Evolutionary conservation across 2,888 invertebrate genomes (phyloP), one percentile per base, ranked within the genome.

Genomic region (Ischnus inquisitorius): DNA sequence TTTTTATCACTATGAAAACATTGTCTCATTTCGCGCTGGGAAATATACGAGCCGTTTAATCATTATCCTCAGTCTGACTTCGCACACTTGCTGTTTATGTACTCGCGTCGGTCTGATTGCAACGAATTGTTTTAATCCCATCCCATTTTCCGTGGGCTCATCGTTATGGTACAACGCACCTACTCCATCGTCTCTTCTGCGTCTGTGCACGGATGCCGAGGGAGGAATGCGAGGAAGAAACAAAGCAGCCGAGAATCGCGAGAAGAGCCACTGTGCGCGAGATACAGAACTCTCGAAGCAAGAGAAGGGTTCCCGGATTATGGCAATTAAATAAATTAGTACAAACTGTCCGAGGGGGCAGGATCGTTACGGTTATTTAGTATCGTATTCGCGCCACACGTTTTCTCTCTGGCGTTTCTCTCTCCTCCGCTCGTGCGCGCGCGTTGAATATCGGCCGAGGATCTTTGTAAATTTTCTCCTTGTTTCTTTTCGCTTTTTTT

Each of bases 251-350:
- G 6, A 43, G 54, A 8, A 19, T 43, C 41, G 16, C 41, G 48
- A 68, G 57, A 34, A 19, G 68, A 48, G 43, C 22, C n/a, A 46
- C 16, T 51, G 41, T 19, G 28, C 3, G 48, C 14, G 34, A 64
- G 41, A 54, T 6, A 12, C 51, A 22, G n/a, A 68, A 19, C 28
- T 8, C 16, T 48, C 16, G 19, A 41, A 43, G 34, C 6, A 43
- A 5, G 43, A 10, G 41, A 62, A 78, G 43, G 19, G 41, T 65
- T 64, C 81, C 74, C 48, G 84, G 84, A 84, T 84, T 84, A 84
- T 84, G 65, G 81, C 81, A 81, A 84, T 84, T 81, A 84, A 86
- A 86, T 86, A 86, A 86, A 86, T 86, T 86, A 86, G 86, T 79
- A 77, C 83, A 69, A 83, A 77, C 86, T 79, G 78, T 81, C 83